A percentile compares a stretch with the other conserved stretches of the same genome.
phyloP scores from a whole-genome alignment of 2,888 invertebrate genomes.

The Marasmarcha lunaedactyla region DNA sequence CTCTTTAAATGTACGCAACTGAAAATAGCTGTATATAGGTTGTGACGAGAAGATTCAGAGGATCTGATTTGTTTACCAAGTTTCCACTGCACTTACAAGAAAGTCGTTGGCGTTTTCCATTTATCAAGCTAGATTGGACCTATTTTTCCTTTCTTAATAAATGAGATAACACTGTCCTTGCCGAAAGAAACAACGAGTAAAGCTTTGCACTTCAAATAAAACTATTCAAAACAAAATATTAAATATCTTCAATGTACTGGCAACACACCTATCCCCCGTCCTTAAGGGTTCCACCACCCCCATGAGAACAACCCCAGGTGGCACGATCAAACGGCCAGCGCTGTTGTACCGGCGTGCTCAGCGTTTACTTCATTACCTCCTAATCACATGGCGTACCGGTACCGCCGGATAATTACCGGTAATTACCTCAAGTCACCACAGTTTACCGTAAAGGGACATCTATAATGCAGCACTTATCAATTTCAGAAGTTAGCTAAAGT shows the following conservation, averaged over 20 bases:
- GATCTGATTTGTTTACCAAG: too few relatives aligned
- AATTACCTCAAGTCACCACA: conserved; percentile 27
- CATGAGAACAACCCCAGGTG: conserved; percentile 43
- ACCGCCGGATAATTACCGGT: conserved; percentile 26
- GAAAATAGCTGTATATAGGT: too few relatives aligned
- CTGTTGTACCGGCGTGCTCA: conserved; percentile 57
- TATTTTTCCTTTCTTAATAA: too few relatives aligned
- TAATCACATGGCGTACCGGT: conserved; percentile 36
- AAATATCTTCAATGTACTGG: conserved; percentile 24
- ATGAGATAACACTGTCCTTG: too few relatives aligned
- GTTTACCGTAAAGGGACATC: conserved; percentile 15
- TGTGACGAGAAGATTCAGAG: too few relatives aligned
- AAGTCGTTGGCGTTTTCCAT: too few relatives aligned
- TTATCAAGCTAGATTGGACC: too few relatives aligned
- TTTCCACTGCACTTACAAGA: too few relatives aligned
- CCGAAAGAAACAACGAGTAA: too few relatives aligned
- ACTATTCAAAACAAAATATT: too few relatives aligned
- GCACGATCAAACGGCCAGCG: conserved; percentile 25
- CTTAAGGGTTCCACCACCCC: background rate
- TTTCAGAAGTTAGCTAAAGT: background rate
- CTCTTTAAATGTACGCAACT: too few relatives aligned
- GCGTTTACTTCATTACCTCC: conserved; percentile 49
- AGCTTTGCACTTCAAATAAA: too few relatives aligned
- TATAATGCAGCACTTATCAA: background rate
- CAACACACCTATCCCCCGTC: conserved; percentile 8